Conservation (phyloP, 2,888 invertebrate species). For the Gasteruption jaculator region DNA sequence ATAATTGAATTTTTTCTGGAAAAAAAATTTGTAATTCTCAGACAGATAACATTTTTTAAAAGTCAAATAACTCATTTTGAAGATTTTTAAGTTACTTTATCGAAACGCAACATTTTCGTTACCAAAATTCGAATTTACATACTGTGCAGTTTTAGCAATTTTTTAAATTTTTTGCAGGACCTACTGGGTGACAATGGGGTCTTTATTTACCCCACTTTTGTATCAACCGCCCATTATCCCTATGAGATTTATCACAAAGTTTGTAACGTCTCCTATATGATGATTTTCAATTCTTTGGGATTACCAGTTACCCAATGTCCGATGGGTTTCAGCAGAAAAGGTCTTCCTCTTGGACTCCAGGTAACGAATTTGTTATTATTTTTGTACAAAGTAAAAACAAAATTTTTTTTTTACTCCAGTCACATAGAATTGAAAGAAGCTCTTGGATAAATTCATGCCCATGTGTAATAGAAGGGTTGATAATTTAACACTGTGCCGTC, state of each 20-base stretch:
- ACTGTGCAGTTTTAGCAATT: neutral
- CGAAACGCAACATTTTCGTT: too few relatives aligned
- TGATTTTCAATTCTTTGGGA: conserved; percentile 77
- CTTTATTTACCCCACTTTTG: conserved; percentile 66
- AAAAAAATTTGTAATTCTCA: conserved; percentile 6
- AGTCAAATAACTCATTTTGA: neutral
- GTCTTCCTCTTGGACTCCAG: conserved; percentile 61
- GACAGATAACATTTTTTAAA: neutral
- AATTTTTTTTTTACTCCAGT: too few relatives aligned
- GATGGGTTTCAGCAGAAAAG: conserved; percentile 66
- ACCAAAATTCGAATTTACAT: too few relatives aligned
- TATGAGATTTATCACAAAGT: conserved; percentile 64
- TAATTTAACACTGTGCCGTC: too few relatives aligned
- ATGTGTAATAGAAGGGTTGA: neutral
- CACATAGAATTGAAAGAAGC: too few relatives aligned
- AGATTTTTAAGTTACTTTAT: neutral
- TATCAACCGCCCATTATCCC: conserved; percentile 65
- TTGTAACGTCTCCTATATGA: conserved; percentile 72
- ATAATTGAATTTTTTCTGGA: too few relatives aligned
- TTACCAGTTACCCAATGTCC: conserved; percentile 84
- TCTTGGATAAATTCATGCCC: too few relatives aligned
- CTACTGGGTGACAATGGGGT: conserved; percentile 66
- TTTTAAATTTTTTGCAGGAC: conserved; percentile 51
- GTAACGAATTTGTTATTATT: too few relatives aligned
- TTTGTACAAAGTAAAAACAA: too few relatives aligned